Conservation (phyloP, 2,113 vertebrate species). For the Myiagra hebetior region DNA sequence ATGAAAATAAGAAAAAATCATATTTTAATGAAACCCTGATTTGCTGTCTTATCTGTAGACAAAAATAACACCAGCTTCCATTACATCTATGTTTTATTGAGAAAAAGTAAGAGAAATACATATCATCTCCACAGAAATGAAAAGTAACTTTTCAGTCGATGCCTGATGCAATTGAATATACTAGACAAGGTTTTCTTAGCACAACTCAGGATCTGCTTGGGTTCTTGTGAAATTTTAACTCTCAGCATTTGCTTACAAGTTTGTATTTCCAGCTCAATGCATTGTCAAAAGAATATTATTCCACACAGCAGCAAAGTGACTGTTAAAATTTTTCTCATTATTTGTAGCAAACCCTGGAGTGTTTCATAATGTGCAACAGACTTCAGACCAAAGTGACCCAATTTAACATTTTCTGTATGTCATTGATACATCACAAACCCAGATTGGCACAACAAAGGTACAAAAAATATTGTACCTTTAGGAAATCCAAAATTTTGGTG, state of each 20-base stretch:
- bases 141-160: not conserved
- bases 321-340: constrained; percentile 12
- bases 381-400: not conserved
- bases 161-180: not conserved
- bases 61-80: not conserved
- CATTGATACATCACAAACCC: not conserved
- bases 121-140: not conserved
- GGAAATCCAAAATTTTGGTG: not conserved
- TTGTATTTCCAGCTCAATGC: constrained; percentile 15
- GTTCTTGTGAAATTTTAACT: not conserved
- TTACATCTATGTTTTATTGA: not conserved
- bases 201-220: not conserved
- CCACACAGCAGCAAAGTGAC: constrained; percentile 10
- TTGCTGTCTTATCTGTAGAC: not conserved
- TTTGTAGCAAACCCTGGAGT: constrained; percentile 42
- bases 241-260: not conserved
- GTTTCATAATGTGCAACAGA: constrained; percentile 34
- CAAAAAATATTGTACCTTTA: not conserved
- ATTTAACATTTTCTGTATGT: not conserved
- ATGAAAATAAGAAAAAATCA: not conserved
- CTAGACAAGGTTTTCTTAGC: not conserved
- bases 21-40: not conserved
- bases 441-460: not conserved
- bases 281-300: constrained; percentile 55
- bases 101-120: not conserved